These are phyloP conservation scores for Passerina amoena DNA, from an alignment of 2,113 vertebrate species.

Conservation along the genomic window DNA sequence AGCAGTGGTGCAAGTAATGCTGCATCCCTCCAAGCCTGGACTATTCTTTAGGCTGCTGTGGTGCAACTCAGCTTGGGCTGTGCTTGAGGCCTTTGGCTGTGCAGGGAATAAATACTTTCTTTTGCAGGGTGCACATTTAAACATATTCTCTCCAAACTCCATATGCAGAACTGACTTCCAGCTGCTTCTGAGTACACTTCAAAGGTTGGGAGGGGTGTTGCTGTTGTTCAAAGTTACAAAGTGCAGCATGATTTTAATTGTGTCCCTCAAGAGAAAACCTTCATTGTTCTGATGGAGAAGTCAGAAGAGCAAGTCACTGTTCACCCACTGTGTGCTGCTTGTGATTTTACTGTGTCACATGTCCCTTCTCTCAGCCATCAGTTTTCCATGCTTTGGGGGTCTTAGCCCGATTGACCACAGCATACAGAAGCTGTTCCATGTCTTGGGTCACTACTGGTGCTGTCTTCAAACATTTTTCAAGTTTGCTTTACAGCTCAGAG, in stretches of 20 bases:
- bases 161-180: not conserved
- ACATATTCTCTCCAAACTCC: not conserved
- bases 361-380: not conserved
- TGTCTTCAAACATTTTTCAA: not conserved
- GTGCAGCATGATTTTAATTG: not conserved
- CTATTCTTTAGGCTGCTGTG: not conserved
- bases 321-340: rapidly evolving
- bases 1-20: not conserved
- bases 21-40: not conserved
- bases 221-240: not conserved
- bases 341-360: not conserved
- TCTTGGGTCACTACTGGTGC: not conserved
- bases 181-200: not conserved
- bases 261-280: not conserved
- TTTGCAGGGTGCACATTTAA: not conserved
- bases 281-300: not conserved
- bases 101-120: not conserved
- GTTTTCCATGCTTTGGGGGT: not conserved
- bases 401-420: not conserved
- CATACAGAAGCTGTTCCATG: not conserved
- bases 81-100: not conserved
- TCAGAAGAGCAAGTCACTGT: not conserved
- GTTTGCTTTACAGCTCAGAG: not conserved
- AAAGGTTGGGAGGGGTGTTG: not conserved
- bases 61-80: not conserved